A percentile compares a stretch with the other conserved stretches of the same genome.
Evolutionary conservation across 2,797 vertebrate genomes (phyloP).

Genomic region (Premnoplex brunnescens): DNA sequence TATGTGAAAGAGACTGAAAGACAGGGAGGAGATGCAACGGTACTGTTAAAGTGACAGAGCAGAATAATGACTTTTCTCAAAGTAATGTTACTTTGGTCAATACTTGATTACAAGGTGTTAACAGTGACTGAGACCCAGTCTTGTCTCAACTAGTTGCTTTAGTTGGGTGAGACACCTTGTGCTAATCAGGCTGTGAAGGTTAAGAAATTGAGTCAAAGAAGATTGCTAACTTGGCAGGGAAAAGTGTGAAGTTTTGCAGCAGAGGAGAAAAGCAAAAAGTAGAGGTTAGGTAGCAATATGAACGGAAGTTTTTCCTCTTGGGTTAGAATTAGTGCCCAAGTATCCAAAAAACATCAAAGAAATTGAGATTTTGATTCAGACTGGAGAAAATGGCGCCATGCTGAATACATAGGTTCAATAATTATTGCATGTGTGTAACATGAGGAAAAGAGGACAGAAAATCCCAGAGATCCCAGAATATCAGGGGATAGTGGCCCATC

Average conservation of each 20-base stretch:
- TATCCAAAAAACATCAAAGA: not conserved
- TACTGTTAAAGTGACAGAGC: not conserved
- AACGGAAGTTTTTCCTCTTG: not conserved
- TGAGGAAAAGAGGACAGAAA: not conserved
- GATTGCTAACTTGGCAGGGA: not conserved
- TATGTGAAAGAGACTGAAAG: not conserved
- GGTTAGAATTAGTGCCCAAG: not conserved
- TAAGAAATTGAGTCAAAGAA: not conserved
- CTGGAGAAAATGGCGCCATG: not conserved
- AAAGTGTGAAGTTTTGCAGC: not conserved
- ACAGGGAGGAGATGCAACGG: not conserved
- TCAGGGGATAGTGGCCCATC: not conserved
- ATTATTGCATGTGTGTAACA: not conserved
- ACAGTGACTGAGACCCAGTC: not conserved
- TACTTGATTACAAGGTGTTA: not conserved
- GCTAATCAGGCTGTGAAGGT: not conserved
- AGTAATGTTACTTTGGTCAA: not conserved
- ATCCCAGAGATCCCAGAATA: not conserved
- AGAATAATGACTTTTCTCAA: not conserved
- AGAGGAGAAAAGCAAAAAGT: not conserved
- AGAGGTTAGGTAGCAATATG: not conserved
- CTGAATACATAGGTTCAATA: not conserved
- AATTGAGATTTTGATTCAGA: not conserved
- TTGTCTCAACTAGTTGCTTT: not conserved
- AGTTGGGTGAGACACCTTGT: not conserved